Base-by-base conservation (phyloP, 2,113 vertebrate species). In the Solea senegalensis region DNA sequence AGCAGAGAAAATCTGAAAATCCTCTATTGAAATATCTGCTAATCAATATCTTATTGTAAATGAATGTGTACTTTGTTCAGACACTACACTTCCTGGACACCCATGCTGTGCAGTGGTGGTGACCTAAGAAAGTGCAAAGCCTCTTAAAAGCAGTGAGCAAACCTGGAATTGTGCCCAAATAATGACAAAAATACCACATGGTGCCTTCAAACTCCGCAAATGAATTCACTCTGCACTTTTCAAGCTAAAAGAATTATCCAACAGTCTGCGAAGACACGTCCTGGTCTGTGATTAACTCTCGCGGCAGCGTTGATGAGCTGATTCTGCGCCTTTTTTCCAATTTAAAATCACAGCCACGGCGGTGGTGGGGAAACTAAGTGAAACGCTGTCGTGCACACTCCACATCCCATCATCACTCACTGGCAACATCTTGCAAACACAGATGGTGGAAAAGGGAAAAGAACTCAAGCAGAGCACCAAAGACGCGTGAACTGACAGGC, bases 401-500 rank as follows among this genome's bases (percentile, higher is more conserved):
- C 10, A 27, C 16, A 48, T 50, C 21, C 15, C 51, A 53, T 7
- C 11, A 46, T n/a, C 21, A 40, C 10, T 15, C n/a, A 5, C 21
- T 9, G 56, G 10, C 7, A 21, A 3, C 2, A 2, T 50, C 4
- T 52, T 26, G 3, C 8, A 3, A 8, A 51, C n/a, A 8, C 49
- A 9, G 49, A 28, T 28, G 54, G 12, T 39, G 54, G 44, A 21
- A 21, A 21, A 9, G 44, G 8, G 3, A 45, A 51, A 4, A n/a
- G 34, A 15, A 43, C 2, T 40, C 15, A 50, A 34, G 39, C 46
- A 39, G 41, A 7, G 26, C 11, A 55, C 6, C 27, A 45, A 9
- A 57, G 10, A 26, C 54, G 68, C 50, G 40, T 45, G 27, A 75
- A 72, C 68, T 39, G 54, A 13, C 28, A 34, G 15, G 34, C 34